Percentiles rank a stretch among this genome's conserved stretches.
Evolutionary conservation across 2,888 invertebrate species (phyloP).

Genomic region (Meghimatium bilineatum): DNA sequence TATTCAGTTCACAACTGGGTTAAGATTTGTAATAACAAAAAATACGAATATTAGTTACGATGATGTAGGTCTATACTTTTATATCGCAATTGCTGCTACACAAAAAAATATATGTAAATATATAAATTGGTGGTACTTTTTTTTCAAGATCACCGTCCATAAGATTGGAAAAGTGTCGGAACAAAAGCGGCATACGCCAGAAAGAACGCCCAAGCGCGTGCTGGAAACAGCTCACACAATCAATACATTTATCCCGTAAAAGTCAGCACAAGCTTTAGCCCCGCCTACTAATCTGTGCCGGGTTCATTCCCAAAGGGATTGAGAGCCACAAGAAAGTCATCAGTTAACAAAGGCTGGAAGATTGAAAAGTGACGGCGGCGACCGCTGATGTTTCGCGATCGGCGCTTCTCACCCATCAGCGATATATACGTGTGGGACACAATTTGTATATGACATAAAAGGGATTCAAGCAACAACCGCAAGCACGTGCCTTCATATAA

Average conservation of each 20-base stretch:
- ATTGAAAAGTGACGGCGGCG: conserved; percentile 17
- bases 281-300: conserved; percentile 28
- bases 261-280: conserved; percentile 21
- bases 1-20: no score
- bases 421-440: conserved; percentile 7
- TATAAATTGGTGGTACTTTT: not conserved
- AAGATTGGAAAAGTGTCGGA: not conserved
- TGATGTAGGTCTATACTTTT: not conserved
- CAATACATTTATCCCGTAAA: conserved; percentile 31
- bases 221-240: conserved; percentile 24
- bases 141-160: not conserved
- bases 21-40: no score
- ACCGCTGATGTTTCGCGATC: conserved; percentile 27
- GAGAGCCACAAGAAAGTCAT: conserved; percentile 18
- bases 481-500: not conserved
- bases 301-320: conserved; percentile 5
- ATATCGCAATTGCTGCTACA: not conserved
- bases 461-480: not conserved
- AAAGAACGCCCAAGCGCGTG: not conserved
- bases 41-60: no score
- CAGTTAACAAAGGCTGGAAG: conserved; percentile 41
- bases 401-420: conserved; percentile 6
- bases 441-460: not conserved
- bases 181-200: not conserved
- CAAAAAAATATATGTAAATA: not conserved